Conservation (phyloP, 2,797 vertebrate species). For the Picus viridis region DNA sequence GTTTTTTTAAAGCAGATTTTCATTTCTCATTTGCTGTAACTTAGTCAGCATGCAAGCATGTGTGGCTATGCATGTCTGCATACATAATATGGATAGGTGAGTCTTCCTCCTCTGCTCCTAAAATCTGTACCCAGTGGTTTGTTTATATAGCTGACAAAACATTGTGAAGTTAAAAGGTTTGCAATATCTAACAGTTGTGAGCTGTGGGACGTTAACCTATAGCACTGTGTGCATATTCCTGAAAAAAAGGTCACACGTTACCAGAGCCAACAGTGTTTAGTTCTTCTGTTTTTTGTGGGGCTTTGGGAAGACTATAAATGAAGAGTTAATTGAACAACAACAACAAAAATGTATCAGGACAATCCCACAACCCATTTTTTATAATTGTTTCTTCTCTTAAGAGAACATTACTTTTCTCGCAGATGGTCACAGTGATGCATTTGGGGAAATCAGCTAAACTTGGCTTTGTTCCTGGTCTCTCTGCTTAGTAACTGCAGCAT, state of each 20-base stretch:
- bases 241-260: neutral
- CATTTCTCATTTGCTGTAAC: neutral
- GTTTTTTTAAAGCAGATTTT: neutral
- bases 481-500: conserved; percentile 56
- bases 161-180: neutral
- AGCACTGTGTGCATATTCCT: rapidly evolving
- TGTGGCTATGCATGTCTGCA: rapidly evolving
- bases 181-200: neutral
- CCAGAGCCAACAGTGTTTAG: neutral
- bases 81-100: rapidly evolving
- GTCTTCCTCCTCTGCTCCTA: neutral
- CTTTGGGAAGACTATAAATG: conserved; percentile 56
- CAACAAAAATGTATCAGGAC: conserved; percentile 55
- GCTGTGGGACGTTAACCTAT: neutral
- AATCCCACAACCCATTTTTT: conserved; percentile 54
- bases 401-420: conserved; percentile 75
- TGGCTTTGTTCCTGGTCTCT: conserved; percentile 74
- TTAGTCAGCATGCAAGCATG: neutral
- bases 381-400: conserved; percentile 77
- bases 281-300: neutral
- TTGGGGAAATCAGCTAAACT: conserved; percentile 77
- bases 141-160: neutral
- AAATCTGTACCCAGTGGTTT: neutral
- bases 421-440: conserved; percentile 77
- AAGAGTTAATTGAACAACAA: conserved; percentile 73